These are phyloP conservation scores for Glaucomys volans DNA, from an alignment of 2,113 vertebrate species.

Conservation along the genomic window DNA sequence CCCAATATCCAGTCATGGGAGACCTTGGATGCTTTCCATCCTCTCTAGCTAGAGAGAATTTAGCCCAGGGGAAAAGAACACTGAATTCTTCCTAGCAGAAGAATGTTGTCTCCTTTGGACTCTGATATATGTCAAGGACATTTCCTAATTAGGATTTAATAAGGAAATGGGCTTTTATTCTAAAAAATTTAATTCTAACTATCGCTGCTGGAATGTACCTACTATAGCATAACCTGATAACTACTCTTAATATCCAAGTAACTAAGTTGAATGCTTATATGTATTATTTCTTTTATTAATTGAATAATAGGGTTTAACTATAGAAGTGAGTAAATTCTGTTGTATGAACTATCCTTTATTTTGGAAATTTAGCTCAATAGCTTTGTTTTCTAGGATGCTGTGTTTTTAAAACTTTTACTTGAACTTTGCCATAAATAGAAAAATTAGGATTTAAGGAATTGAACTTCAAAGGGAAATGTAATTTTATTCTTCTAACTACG, in stretches of 20 bases:
- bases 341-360: conserved; percentile 46
- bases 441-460: conserved; percentile 53
- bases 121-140: not conserved
- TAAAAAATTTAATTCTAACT: not conserved
- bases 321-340: conserved; percentile 27
- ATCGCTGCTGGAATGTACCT: not conserved
- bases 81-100: not conserved
- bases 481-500: conserved; percentile 59
- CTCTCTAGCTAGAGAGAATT: not conserved
- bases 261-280: conserved; percentile 38
- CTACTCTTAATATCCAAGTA: conserved; percentile 40
- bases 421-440: conserved; percentile 59
- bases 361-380: conserved; percentile 22
- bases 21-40: not conserved
- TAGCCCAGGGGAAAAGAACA: not conserved
- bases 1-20: not conserved
- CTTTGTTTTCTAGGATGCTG: conserved; percentile 59
- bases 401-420: conserved; percentile 65
- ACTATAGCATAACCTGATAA: not conserved
- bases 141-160: conserved; percentile 43
- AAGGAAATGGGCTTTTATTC: not conserved
- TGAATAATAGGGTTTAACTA: not conserved
- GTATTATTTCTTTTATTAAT: conserved; percentile 42
- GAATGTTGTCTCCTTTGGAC: not conserved
- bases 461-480: conserved; percentile 73